These are phyloP conservation scores for Thryonomys swinderianus DNA, from an alignment of 2,113 vertebrate species.

Conservation along the genomic window DNA sequence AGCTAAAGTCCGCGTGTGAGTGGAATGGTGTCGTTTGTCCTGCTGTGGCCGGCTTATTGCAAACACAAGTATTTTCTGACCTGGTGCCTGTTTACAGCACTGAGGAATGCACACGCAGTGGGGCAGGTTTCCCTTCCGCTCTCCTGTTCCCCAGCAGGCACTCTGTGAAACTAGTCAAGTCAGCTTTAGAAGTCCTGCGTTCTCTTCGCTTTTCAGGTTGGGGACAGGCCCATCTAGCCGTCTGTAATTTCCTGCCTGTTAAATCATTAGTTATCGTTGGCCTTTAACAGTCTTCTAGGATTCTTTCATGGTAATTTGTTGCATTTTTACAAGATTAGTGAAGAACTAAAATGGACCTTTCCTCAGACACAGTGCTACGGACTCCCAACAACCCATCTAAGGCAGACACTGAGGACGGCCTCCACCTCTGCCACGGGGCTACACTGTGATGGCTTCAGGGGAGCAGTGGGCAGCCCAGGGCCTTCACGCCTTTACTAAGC, in stretches of 20 bases:
- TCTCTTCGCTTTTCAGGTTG: constrained; percentile 45
- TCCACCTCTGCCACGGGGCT: not conserved
- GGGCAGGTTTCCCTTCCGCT: constrained; percentile 70
- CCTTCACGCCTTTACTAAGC: constrained; percentile 41
- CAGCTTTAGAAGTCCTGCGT: constrained; percentile 66
- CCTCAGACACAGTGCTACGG: not conserved
- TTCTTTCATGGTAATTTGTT: constrained; percentile 42
- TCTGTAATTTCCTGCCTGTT: constrained; percentile 40
- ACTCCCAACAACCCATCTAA: constrained; percentile 25
- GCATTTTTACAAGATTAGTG: constrained; percentile 35
- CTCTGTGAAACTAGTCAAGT: constrained; percentile 76
- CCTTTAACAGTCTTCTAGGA: constrained; percentile 46
- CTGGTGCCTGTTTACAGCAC: constrained; percentile 39
- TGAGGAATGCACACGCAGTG: constrained; percentile 71
- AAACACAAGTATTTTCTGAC: constrained; percentile 52
- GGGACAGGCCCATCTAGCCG: constrained; percentile 38
- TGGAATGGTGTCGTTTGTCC: constrained; percentile 16
- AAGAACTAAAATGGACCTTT: constrained; percentile 54
- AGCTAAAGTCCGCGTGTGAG: not conserved
- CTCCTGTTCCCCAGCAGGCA: constrained; percentile 80
- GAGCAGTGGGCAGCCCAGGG: constrained; percentile 32
- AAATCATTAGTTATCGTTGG: constrained; percentile 55
- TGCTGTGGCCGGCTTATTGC: not conserved
- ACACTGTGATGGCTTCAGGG: constrained; percentile 28
- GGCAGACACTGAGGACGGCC: not conserved